Evolutionary conservation across 2,888 invertebrate species (phyloP), one percentile per base, ranked within the genome.

Genomic region (Lasioglossum malachurum): DNA sequence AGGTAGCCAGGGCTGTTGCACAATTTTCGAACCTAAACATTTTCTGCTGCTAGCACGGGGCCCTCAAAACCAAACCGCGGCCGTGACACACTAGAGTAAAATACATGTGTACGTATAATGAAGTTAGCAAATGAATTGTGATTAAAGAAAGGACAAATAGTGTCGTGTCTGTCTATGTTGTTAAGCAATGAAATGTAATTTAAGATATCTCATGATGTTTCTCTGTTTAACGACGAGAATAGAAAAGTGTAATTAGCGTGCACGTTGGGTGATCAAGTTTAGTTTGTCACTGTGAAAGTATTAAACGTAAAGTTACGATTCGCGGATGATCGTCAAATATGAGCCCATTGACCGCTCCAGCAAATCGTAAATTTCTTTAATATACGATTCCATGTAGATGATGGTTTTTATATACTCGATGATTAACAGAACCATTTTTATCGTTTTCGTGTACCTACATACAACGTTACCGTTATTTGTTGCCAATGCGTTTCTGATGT

Each of bases 281-380:
- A 31, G 44, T 74, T 77, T 16, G 7, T 12, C 44, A 75, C 35
- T 27, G 12, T 14, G 5, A n/a, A 27, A 60, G 81, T 84, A 88
- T 90, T 78, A 57, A 81, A 71, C 31, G 75, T 35, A 89, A 83
- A 82, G 71, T 72, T 84, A 91, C 91, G 91, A 91, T 89, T 93
- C 89, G 84, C 57, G 92, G 92, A 92, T 93, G 93, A 91, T 82
- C 81, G 93, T 93, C 93, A 90, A 89, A 86, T 81, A 81, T 93
- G 94, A 95, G 95, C 95, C 94, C 94, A 88, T 86, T 93, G 94
- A 92, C 94, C 92, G 93, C 92, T 92, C 91, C 91, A 91, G 31
- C 72, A 75, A 82, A 41, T 78, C 86, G 87, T 83, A 84, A 73
- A 84, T 84, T 86, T 90, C 86, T 77, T 87, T 72, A 81, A 91